A percentile compares a stretch with the other conserved stretches of the same genome.
phyloP scores from a whole-genome alignment of 2,888 invertebrate genomes.

The Imbricaverruca yamaguchii region DNA sequence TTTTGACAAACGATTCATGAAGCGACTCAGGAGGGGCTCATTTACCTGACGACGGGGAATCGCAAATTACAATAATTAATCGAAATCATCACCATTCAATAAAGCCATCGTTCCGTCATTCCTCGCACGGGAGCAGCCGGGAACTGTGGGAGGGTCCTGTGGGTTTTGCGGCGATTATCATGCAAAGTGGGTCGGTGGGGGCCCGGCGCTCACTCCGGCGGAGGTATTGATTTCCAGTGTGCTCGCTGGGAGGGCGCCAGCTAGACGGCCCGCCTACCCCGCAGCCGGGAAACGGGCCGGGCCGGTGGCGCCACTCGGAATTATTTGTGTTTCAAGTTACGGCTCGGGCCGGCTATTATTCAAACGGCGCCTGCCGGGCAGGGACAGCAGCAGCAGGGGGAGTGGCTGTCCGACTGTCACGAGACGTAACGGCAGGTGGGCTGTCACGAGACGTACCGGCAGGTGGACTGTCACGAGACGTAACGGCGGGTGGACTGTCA shows the following conservation, averaged over 20 bases:
- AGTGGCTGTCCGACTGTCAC: too few species aligned
- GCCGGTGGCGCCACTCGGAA: background rate
- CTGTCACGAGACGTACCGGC: too few species aligned
- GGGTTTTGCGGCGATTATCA: constrained; percentile 2
- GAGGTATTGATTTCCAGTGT: background rate
- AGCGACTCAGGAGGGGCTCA: background rate
- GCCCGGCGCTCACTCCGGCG: background rate
- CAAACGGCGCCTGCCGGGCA: background rate
- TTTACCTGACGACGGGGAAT: background rate
- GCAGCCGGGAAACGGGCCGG: background rate
- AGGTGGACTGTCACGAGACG: too few species aligned
- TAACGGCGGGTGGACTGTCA: too few species aligned
- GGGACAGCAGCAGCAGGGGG: background rate
- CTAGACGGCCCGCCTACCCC: background rate
- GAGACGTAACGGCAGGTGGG: too few species aligned
- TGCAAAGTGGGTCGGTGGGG: background rate
- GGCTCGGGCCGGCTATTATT: background rate
- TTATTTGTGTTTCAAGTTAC: constrained; percentile 19
- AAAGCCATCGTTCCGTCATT: background rate
- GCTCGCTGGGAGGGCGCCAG: background rate
- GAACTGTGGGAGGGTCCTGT: background rate
- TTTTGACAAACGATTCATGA: constrained; percentile 15
- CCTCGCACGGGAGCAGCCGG: too few species aligned
- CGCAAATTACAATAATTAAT: background rate
- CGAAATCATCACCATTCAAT: constrained; percentile 7